These are phyloP conservation scores for Enteromius thamalakanensis DNA, from an alignment of 2,797 vertebrate genomes.

Conservation along the genomic window DNA sequence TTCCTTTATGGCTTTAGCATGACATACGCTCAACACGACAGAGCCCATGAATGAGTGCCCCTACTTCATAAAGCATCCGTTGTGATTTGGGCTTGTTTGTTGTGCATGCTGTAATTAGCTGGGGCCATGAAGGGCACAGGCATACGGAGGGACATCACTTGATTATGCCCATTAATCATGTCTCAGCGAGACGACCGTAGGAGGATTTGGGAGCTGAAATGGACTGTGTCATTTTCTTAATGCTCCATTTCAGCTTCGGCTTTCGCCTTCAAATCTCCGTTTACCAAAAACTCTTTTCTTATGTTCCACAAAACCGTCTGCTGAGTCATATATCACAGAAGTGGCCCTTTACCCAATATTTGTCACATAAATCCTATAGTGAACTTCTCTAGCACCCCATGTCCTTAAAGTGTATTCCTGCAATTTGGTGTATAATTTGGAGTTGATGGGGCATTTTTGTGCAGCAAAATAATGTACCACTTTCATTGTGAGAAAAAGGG, in stretches of 20 bases:
- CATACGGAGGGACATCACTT: slow-evolving; percentile 68
- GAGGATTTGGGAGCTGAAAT: slow-evolving; percentile 65
- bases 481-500: slow-evolving; percentile 40
- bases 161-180: slow-evolving; percentile 79
- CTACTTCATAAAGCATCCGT: slow-evolving; percentile 65
- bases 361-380: slow-evolving; percentile 8
- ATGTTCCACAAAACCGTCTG: slow-evolving; percentile 55
- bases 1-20: slow-evolving; percentile 4
- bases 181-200: slow-evolving; percentile 61
- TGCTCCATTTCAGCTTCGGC: slow-evolving; percentile 71
- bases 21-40: slow-evolving; percentile 33
- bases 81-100: slow-evolving; percentile 68
- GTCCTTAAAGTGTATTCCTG: slow-evolving; percentile 3
- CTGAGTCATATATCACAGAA: slow-evolving; percentile 55
- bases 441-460: slow-evolving; percentile 24
- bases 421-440: slow-evolving; percentile 41
- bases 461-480: slow-evolving; percentile 35
- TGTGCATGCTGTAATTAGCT: slow-evolving; percentile 67
- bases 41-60: slow-evolving; percentile 41
- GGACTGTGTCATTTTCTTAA: slow-evolving; percentile 68
- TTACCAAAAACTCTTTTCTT: slow-evolving; percentile 56
- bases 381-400: slow-evolving; percentile 4
- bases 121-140: slow-evolving; percentile 66
- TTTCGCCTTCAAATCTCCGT: slow-evolving; percentile 65
- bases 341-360: slow-evolving; percentile 33